Conservation (phyloP, 2,888 invertebrate genomes). For the Melolontha melolontha region DNA sequence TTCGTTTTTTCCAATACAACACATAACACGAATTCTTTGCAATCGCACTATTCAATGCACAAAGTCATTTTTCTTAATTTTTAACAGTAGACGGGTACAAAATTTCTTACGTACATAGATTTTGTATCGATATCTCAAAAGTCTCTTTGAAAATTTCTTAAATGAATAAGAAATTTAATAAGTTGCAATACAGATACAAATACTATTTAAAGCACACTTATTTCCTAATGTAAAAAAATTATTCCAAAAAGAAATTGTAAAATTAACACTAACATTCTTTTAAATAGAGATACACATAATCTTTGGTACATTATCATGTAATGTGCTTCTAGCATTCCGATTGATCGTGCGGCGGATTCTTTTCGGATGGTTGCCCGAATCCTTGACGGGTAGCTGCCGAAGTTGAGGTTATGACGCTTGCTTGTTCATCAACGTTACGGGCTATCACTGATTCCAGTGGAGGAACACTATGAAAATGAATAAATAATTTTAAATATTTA, state of each 20-base stretch:
- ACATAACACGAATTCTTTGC: too few species aligned
- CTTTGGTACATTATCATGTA: constrained; percentile 22
- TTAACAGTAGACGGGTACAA: too few species aligned
- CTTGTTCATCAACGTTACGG: constrained; percentile 58
- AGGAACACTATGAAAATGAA: constrained; percentile 65
- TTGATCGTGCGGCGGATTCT: constrained; percentile 33
- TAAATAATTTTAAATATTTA: not conserved
- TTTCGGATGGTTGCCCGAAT: constrained; percentile 43
- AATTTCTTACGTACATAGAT: too few species aligned
- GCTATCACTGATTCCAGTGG: constrained; percentile 69
- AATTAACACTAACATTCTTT: constrained; percentile 11
- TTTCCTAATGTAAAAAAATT: not conserved
- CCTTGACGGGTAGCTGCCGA: constrained; percentile 49
- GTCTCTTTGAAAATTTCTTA: not conserved
- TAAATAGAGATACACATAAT: constrained; percentile 29
- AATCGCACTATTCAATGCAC: too few species aligned
- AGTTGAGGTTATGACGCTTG: constrained; percentile 62
- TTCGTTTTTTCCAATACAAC: too few species aligned
- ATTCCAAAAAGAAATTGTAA: not conserved
- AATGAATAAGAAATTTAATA: not conserved
- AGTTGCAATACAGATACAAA: too few species aligned
- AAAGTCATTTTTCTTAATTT: too few species aligned
- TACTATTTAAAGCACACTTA: too few species aligned
- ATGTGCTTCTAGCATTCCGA: constrained; percentile 13
- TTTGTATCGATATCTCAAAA: not conserved